Conservation (phyloP, 2,888 invertebrate species). For the Platerodrilus igneus region DNA sequence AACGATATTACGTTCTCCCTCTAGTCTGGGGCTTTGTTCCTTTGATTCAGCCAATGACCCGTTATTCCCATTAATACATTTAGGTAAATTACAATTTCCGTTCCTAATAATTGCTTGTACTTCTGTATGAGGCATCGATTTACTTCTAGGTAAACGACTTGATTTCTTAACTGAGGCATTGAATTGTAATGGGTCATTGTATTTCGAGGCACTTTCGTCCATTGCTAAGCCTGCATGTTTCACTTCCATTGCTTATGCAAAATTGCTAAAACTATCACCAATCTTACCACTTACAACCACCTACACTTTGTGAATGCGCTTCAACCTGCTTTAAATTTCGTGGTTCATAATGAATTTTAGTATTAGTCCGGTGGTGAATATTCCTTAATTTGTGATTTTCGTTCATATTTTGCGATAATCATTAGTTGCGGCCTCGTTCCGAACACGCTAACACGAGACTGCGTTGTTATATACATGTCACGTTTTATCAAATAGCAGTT, state of each 20-base stretch:
- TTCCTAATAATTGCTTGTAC: conserved; percentile 16
- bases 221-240: conserved; percentile 25
- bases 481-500: conserved; percentile 24
- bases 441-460: conserved; percentile 19
- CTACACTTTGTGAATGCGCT: conserved; percentile 23
- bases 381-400: not conserved
- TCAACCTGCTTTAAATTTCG: conserved; percentile 16
- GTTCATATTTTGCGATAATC: too few relatives aligned
- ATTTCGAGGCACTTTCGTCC: conserved; percentile 22
- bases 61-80: too few relatives aligned
- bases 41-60: too few relatives aligned
- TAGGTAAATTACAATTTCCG: too few relatives aligned
- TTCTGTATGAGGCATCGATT: conserved; percentile 16
- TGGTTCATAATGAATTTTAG: too few relatives aligned
- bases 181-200: conserved; percentile 23
- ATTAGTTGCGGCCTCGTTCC: conserved; percentile 13
- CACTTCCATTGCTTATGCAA: conserved; percentile 26
- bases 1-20: too few relatives aligned
- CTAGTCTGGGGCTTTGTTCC: too few relatives aligned
- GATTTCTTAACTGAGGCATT: conserved; percentile 24
- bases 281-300: conserved; percentile 29
- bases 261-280: conserved; percentile 28
- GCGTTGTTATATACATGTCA: conserved; percentile 21
- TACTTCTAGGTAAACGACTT: conserved; percentile 8
- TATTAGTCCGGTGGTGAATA: too few relatives aligned